phyloP scores from a whole-genome alignment of 2,113 vertebrate species.

The Pyrgilauda ruficollis region DNA sequence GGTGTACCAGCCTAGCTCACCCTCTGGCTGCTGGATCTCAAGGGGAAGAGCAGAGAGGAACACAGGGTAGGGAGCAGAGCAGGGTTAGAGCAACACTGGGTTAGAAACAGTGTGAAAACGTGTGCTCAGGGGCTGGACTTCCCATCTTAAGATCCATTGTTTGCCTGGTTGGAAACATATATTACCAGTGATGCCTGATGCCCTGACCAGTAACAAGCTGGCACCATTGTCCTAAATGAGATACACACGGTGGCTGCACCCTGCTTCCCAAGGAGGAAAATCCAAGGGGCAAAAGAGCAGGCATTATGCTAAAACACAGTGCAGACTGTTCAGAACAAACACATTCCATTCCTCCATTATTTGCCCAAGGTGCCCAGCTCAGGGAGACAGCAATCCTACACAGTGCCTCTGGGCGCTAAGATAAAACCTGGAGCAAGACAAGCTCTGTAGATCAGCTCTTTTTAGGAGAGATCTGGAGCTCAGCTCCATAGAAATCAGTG shows the following conservation, averaged over 20 bases:
- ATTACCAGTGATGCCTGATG: neutral
- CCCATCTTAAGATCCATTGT: neutral
- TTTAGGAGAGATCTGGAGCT: neutral
- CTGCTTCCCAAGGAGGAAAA: neutral
- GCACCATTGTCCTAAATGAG: neutral
- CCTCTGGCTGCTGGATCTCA: neutral
- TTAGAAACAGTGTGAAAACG: neutral
- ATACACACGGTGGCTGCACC: neutral
- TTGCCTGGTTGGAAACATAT: neutral
- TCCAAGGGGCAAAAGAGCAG: neutral
- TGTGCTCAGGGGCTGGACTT: neutral
- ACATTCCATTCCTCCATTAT: neutral
- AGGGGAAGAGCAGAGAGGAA: neutral
- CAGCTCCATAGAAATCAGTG: neutral
- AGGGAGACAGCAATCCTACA: neutral
- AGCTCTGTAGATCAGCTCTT: neutral
- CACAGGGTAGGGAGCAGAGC: neutral
- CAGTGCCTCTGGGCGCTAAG: neutral
- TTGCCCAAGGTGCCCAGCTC: neutral
- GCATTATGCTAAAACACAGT: neutral
- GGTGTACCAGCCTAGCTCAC: neutral
- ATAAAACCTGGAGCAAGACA: neutral
- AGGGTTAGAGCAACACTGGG: neutral
- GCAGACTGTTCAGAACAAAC: neutral
- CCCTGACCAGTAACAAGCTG: neutral